phyloP scores from a whole-genome alignment of 53 echinoderm and acorn worm genomes.

The Echinarachnius parma region DNA sequence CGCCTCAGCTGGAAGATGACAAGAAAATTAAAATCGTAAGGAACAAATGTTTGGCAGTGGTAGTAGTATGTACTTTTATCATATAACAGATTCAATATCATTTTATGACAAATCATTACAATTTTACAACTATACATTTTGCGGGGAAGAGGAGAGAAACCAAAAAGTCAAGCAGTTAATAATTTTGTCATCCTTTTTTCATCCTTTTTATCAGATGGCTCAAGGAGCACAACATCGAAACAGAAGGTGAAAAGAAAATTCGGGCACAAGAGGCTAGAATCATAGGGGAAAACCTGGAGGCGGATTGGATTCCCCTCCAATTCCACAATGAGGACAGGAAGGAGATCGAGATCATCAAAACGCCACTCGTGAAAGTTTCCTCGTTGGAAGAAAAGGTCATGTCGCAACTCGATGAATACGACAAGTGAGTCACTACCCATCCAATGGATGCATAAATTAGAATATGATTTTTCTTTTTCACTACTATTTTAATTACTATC shows the following conservation, averaged over 20 bases:
- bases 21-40: conserved; percentile 15
- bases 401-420: conserved; percentile 2
- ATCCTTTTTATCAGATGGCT: conserved; percentile 13
- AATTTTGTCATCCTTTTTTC: background rate
- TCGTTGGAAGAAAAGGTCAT: conserved; percentile 6
- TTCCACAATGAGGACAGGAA: conserved; percentile 11
- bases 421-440: conserved; percentile 3
- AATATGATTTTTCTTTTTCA: too few relatives aligned
- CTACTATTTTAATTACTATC: too few relatives aligned
- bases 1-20: conserved; percentile 13
- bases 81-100: background rate
- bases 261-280: background rate
- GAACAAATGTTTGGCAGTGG: background rate
- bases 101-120: background rate
- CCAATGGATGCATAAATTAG: too few relatives aligned
- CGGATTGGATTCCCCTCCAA: conserved; percentile 3
- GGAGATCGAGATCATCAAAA: background rate
- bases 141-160: too few relatives aligned
- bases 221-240: background rate
- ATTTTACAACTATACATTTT: too few relatives aligned
- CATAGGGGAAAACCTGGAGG: conserved; percentile 14
- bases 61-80: background rate
- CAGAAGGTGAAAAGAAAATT: background rate
- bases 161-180: background rate
- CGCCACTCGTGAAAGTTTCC: conserved; percentile 8